A percentile compares a stretch with the other conserved stretches of the same genome.
These are phyloP conservation scores for Chalcosyrphus nemorum DNA, from an alignment of 2,888 invertebrate species.

Conservation along the genomic window DNA sequence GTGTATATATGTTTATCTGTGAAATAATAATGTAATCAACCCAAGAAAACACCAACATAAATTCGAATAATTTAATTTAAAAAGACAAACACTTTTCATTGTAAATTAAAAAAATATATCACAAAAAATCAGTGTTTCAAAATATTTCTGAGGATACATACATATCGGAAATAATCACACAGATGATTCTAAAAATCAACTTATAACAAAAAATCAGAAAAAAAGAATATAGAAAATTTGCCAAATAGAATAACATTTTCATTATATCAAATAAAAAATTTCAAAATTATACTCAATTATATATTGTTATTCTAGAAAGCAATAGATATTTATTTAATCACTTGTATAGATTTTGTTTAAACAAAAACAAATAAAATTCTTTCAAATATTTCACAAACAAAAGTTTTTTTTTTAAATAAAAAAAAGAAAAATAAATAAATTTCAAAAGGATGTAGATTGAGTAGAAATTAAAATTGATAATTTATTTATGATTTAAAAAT, in stretches of 20 bases:
- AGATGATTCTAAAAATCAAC: conserved; percentile 21
- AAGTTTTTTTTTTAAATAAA: not conserved
- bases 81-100: not conserved
- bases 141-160: conserved; percentile 21
- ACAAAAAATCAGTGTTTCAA: conserved; percentile 26
- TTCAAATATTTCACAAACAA: conserved; percentile 21
- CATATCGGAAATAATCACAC: conserved; percentile 32
- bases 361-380: not conserved
- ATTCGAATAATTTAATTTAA: not conserved
- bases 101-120: too few relatives aligned
- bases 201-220: conserved; percentile 65
- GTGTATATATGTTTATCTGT: not conserved
- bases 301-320: conserved; percentile 42
- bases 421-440: conserved; percentile 39
- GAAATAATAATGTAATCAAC: not conserved
- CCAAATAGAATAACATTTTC: conserved; percentile 37
- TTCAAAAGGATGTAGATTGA: conserved; percentile 68
- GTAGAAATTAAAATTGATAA: conserved; percentile 41
- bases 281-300: conserved; percentile 4
- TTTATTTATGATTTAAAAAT: not conserved
- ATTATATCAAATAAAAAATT: not conserved
- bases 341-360: conserved; percentile 2
- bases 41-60: not conserved
- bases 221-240: conserved; percentile 32
- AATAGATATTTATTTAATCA: conserved; percentile 13